phyloP scores from a whole-genome alignment of 2,113 vertebrate species.

The Phalacrocorax pelagicus region DNA sequence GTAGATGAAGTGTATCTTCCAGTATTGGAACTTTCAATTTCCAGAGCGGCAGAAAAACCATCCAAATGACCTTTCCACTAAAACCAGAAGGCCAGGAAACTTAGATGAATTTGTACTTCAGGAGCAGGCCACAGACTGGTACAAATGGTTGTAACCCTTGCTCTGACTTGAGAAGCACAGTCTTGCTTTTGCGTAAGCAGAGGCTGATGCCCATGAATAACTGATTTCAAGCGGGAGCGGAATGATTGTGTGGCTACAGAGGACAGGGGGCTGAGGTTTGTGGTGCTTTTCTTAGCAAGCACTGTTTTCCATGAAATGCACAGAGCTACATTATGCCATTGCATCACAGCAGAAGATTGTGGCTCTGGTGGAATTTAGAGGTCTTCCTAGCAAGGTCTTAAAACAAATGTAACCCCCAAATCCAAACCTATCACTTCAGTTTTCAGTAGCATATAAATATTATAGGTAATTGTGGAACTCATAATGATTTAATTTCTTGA shows the following conservation, averaged over 20 bases:
- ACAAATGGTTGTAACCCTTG: not conserved
- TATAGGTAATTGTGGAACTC: not conserved
- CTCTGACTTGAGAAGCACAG: not conserved
- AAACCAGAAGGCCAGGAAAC: not conserved
- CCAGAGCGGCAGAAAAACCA: not conserved
- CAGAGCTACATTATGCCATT: rapidly evolving
- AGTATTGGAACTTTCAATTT: not conserved
- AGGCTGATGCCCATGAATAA: not conserved
- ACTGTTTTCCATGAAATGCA: not conserved
- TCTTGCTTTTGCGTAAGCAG: not conserved
- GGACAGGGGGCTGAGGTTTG: not conserved
- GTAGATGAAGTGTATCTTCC: not conserved
- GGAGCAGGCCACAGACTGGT: not conserved
- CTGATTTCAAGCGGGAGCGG: not conserved
- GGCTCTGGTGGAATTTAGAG: not conserved
- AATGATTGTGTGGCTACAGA: not conserved
- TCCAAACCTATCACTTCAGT: not conserved
- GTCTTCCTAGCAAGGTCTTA: not conserved
- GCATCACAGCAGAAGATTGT: not conserved
- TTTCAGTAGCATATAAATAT: not conserved
- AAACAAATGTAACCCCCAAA: not conserved
- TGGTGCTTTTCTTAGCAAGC: not conserved
- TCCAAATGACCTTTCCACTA: not conserved
- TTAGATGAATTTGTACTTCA: not conserved
- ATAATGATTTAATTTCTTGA: not conserved